Evolutionary conservation across 2,888 invertebrate species (phyloP), one percentile per base, ranked within the genome.

Genomic region (Acanthopleura granulata): DNA sequence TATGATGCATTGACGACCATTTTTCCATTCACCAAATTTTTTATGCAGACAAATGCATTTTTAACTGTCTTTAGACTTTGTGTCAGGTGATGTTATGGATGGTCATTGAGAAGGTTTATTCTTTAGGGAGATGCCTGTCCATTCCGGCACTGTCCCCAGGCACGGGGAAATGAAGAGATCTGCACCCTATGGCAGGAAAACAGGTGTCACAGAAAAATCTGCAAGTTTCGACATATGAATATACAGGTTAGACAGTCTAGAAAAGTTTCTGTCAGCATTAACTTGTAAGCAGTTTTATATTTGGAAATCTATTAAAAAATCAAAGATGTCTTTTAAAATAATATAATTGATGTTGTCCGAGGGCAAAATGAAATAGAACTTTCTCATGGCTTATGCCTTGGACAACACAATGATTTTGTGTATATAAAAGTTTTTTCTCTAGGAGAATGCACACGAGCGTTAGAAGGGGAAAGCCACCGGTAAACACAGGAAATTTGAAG

Each of bases 151-250:
- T 95, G 95, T 91, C 94, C 95, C 74, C 93, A 94, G 76, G 96
- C 96, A 16, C 92, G 95, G 85, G 95, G 95, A 61, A 95, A 94
- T 88, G 96, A 96, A 92, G 94, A 94, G 0, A 94, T 95, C 90
- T 96, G 96, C 90, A 91, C 93, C 15, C 93, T 94, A 80, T 96
- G 96, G 96, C 94, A 94, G 89, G 94, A 94, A 89, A 95, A 95
- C 82, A 94, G 94, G 89, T 96, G 96, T 89, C 91, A 93, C 61
- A 94, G 85, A 49, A 79, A 94, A 86, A 93, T 94, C 83, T 96
- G 96, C 91, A 94, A 94, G 89, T 94, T 94, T 86, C 93, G 96
- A 85, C 96, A 96, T 90, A 96, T 96, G 95, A 95, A 95, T 90
- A 92, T 95, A 81, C 93, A 94, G 91, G 95, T 95, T 91, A 89